These are phyloP conservation scores for Frankliniella intonsa DNA, from an alignment of 2,888 invertebrate genomes.

Conservation along the genomic window DNA sequence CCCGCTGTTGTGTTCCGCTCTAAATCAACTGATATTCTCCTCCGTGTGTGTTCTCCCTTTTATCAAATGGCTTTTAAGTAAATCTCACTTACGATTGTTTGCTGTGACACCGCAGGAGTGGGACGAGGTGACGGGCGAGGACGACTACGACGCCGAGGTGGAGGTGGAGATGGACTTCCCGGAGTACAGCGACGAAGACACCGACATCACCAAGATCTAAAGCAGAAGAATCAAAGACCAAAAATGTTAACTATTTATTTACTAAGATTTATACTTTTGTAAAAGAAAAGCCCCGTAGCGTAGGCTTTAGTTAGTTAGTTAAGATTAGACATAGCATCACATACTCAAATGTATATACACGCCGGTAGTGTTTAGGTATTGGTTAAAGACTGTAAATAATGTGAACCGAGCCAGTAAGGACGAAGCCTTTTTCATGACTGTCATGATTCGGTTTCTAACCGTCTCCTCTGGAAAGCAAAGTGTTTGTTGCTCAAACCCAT, in stretches of 20 bases:
- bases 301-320: background rate
- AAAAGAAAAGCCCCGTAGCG: background rate
- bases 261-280: conserved; percentile 9
- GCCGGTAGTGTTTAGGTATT: background rate
- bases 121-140: background rate
- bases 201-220: conserved; percentile 9
- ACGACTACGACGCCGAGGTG: background rate
- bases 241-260: conserved; percentile 3
- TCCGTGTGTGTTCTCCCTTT: too few species aligned
- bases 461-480: too few species aligned
- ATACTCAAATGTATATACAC: too few species aligned
- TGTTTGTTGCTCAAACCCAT: too few species aligned
- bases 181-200: conserved; percentile 19
- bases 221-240: background rate
- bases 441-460: too few species aligned
- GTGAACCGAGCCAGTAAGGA: too few species aligned
- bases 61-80: too few species aligned
- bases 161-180: conserved; percentile 15
- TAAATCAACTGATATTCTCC: too few species aligned
- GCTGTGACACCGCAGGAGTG: background rate
- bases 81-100: too few species aligned
- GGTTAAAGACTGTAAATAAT: background rate
- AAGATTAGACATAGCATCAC: too few species aligned
- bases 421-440: too few species aligned
- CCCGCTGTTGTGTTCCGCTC: too few species aligned